phyloP scores from a whole-genome alignment of 2,888 invertebrate species.

The Diploptera punctata region DNA sequence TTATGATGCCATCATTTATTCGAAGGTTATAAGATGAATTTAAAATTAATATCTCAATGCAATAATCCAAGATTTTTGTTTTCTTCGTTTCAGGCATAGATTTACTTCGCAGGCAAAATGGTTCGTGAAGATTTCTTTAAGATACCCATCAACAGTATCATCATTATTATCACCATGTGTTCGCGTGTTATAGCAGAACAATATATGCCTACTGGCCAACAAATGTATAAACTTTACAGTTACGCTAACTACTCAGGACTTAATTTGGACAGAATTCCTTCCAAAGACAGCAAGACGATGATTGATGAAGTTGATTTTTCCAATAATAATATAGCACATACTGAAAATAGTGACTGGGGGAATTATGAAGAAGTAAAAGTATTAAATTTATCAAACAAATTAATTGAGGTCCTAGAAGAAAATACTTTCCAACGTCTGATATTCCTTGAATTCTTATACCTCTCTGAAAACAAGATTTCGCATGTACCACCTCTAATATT shows the following conservation, averaged over 20 bases:
- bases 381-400: background rate
- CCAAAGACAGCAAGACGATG: background rate
- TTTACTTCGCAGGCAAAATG: no score
- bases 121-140: no score
- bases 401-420: background rate
- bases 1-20: no score
- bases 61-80: no score
- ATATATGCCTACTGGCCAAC: no score
- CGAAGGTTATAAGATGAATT: no score
- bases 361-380: background rate
- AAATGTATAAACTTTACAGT: background rate
- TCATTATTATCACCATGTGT: no score
- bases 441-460: background rate
- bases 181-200: no score
- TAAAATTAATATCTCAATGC: no score
- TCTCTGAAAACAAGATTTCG: background rate
- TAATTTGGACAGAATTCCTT: background rate
- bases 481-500: background rate
- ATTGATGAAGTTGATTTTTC: background rate
- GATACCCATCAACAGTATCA: no score
- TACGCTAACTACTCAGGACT: background rate
- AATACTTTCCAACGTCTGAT: background rate
- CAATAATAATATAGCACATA: background rate
- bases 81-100: no score
- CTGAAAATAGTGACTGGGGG: background rate